Base-by-base conservation (phyloP, 2,113 vertebrate genomes). In the Coracopsis vasa region DNA sequence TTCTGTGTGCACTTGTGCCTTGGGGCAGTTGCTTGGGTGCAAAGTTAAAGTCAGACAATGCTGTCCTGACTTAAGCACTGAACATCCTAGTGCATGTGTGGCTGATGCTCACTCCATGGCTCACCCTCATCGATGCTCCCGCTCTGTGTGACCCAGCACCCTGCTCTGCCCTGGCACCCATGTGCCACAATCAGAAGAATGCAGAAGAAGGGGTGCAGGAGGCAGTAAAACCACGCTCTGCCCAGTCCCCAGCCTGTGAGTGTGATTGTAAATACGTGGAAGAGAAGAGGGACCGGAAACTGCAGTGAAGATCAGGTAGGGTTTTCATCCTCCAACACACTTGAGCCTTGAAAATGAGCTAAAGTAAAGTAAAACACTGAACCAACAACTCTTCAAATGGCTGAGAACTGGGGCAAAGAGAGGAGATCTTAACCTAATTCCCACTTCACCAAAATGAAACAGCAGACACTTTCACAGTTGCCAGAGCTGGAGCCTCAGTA, bases 291-390 rank as follows among this genome's bases (percentile, higher is more conserved):
- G 31, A 33, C 15, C 2, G 3, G 54, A 44, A 54, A 2, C 16
- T 50, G 10, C 61, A 80, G 50, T 41, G 80, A 37, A 73, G 53
- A 16, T 0, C 2, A 17, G 60, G 50, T 0, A 62, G 39, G 33
- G 50, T 71, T 94, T 91, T 65, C 35, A 11, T 85, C 62, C 21
- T 69, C 33, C 42, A 61, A 62, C 31, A 51, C 15, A 4, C 28
- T 0, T 9, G 29, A 89, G 61, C 29, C 65, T 79, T 75, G 70
- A 91, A 74, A 92, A 91, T n/a, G 51, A 87, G 78, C 48, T 91
- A 53, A 96, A 86, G 69, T 91, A 51, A 96, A 86, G 69, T 31
- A 77, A 92, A 89, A 64, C 69, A 45, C 47, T 51, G 83, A 95
- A 85, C 53, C 33, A n/a, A 18, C 67, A 74, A 9, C 24, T 80